Conservation (phyloP, 92 coral and sea anemone genomes). For the Phenganax subtilis region DNA sequence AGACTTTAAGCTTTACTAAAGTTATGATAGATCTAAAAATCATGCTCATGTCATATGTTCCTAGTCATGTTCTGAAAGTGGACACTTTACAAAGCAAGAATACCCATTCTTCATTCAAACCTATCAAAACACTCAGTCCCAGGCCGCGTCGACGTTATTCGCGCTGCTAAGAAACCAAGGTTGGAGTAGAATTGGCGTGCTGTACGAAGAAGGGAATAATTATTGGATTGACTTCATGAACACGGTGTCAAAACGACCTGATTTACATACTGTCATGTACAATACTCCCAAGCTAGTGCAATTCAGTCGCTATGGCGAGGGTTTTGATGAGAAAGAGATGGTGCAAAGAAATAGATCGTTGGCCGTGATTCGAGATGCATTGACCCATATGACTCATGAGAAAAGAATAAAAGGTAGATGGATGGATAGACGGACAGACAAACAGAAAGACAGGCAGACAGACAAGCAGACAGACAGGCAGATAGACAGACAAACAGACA, state of each 20-base stretch:
- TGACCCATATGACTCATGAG: constrained; percentile 5
- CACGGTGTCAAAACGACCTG: not conserved
- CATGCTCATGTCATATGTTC: not conserved
- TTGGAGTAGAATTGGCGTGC: constrained; percentile 19
- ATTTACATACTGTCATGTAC: no score
- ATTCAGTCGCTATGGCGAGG: not conserved
- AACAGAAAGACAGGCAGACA: no score
- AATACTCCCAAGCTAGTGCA: not conserved
- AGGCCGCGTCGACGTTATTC: constrained; percentile 17
- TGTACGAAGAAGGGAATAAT: not conserved
- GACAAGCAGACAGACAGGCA: no score
- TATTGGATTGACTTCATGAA: not conserved
- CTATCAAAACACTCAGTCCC: constrained; percentile 26
- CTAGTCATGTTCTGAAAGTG: not conserved
- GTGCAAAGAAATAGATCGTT: constrained; percentile 22
- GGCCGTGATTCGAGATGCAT: not conserved
- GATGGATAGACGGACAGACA: no score
- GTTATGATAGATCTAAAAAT: no score
- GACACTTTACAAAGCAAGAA: not conserved
- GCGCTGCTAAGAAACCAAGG: not conserved
- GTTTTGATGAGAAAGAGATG: not conserved
- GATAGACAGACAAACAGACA: no score
- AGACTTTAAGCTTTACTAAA: no score
- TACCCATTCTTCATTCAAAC: constrained; percentile 26
- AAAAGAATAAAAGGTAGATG: constrained; percentile 14